Base-by-base conservation (phyloP, 53 echinoderm and acorn worm genomes). In the Henricia sp. region DNA sequence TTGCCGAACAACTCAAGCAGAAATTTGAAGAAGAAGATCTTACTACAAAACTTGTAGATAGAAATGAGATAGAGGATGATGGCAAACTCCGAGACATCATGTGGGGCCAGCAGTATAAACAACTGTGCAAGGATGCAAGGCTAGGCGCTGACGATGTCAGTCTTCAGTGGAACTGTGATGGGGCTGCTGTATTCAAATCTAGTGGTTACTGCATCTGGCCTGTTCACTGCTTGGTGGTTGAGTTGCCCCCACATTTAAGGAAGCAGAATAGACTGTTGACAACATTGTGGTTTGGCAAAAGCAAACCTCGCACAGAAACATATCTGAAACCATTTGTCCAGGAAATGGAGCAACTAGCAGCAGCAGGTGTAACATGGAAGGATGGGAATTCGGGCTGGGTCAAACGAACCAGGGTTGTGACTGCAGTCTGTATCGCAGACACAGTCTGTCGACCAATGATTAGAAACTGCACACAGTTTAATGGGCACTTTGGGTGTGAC, bases 121-220 rank as follows among this genome's bases (percentile, higher is more conserved):
- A 29, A 67, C 67, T 67, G 16, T 67, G 67, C 32, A 37, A 67
- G 37, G 37, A 27, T 67, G 67, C 67, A 11, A 30, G 37, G 19
- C 67, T 67, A 33, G 30, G 67, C 3, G 33, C 30, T 23, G 37
- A 67, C 37, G 67, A 27, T 37, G 33, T 67, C 16, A 67, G 28
- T 27, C 26, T 67, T 67, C 67, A 67, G 29, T 67, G 67, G 67
- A 67, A 67, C 32, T 67, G 67, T 67, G 67, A 67, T 29, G 67
- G 67, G 12, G 67, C 67, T 9, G 33, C 67, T 23, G 67, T 67
- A 67, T 67, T 67, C 29, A 67, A 67, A 67, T 67, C 67, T 67
- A 67, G 67, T 67, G 26, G 24, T 33, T 67, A 67, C 37, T 67
- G 33, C n/a, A 37, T 67, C n/a, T 67, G 67, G 67, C 67, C 67